phyloP scores from a whole-genome alignment of 2,888 invertebrate species.

The Autographa gamma region DNA sequence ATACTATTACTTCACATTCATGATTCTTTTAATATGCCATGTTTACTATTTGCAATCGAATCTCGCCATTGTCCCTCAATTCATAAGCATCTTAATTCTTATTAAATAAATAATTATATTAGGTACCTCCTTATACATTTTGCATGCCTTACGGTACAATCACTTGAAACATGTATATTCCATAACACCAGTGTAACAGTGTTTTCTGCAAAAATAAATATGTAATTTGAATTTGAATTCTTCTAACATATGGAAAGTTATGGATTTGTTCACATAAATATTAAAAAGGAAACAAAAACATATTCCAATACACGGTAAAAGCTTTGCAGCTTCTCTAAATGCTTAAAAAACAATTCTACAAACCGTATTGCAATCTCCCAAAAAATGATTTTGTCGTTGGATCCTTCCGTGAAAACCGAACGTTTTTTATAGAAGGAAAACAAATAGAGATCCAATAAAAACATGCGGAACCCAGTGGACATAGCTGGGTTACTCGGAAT shows the following conservation, averaged over 20 bases:
- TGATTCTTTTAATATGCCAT: no score
- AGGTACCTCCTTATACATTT: no score
- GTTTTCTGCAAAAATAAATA: no score
- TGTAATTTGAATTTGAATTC: no score
- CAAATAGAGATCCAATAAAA: constrained; percentile 23
- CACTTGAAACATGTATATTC: no score
- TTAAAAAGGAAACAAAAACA: background rate
- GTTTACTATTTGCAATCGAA: no score
- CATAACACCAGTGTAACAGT: no score
- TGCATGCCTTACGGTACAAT: no score
- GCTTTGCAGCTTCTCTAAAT: background rate
- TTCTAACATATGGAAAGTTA: background rate
- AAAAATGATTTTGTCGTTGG: background rate
- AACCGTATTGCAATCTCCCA: background rate
- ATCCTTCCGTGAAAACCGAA: constrained; percentile 2
- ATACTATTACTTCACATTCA: no score
- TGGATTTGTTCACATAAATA: background rate
- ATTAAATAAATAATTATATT: no score
- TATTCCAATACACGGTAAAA: background rate
- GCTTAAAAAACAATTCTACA: background rate
- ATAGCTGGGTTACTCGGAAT: constrained; percentile 16
- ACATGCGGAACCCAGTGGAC: constrained; percentile 8
- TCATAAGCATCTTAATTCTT: no score
- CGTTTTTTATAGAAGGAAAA: constrained; percentile 19
- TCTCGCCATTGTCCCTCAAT: no score